Evolutionary conservation across 2,113 vertebrate species (phyloP).

Genomic region (Parotia lawesii): DNA sequence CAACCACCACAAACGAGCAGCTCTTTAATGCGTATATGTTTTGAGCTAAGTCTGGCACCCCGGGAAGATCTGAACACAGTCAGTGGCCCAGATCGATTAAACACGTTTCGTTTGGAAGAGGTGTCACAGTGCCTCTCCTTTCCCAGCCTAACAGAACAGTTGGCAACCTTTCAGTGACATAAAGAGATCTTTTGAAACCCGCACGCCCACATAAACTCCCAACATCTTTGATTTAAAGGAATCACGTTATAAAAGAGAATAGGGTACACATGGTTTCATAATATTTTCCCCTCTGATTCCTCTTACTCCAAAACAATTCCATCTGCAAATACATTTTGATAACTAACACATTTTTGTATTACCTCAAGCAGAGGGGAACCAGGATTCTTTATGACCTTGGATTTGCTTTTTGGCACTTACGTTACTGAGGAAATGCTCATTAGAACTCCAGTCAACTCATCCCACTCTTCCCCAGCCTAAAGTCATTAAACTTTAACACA

Average conservation of each 20-base stretch:
- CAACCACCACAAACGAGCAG: neutral
- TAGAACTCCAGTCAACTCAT: neutral
- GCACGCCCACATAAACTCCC: neutral
- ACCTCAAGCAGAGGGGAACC: neutral
- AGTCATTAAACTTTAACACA: conserved; percentile 22
- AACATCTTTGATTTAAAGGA: neutral
- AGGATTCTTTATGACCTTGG: neutral
- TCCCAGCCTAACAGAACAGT: neutral
- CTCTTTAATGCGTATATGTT: neutral
- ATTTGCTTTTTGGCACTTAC: neutral
- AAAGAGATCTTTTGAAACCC: neutral
- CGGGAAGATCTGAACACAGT: neutral
- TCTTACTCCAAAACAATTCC: neutral
- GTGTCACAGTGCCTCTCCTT: neutral
- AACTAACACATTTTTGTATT: neutral
- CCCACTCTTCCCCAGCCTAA: neutral
- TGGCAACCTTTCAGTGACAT: neutral
- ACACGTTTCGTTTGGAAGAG: neutral
- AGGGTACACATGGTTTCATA: neutral
- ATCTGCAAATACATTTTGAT: neutral
- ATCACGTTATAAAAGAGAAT: neutral
- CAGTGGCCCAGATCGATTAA: neutral
- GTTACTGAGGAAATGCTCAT: neutral
- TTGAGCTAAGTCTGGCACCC: neutral
- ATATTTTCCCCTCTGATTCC: neutral